A percentile compares a stretch with the other conserved stretches of the same genome.
Evolutionary conservation across 2,113 vertebrate species (phyloP).

Genomic region (Vulpes lagopus): DNA sequence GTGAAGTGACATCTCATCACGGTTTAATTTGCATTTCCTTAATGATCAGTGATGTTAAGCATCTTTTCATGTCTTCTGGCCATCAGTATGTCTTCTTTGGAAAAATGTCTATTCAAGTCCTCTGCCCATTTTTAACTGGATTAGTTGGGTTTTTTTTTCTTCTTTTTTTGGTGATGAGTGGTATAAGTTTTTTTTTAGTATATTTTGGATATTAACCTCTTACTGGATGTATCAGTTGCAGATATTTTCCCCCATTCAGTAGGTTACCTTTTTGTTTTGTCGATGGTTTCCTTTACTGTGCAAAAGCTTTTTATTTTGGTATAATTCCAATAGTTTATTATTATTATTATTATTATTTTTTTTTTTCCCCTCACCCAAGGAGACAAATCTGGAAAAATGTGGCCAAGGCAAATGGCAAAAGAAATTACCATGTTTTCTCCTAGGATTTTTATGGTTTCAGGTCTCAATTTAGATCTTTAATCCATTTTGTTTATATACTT

Average conservation of each 20-base stretch:
- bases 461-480: not conserved
- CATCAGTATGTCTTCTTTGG: not conserved
- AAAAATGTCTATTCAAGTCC: not conserved
- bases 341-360: not conserved
- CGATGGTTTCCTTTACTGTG: not conserved
- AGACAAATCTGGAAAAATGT: not conserved
- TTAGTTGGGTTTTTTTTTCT: not conserved
- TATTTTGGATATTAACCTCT: not conserved
- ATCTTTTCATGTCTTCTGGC: not conserved
- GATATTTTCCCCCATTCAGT: not conserved
- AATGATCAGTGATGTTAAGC: not conserved
- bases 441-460: not conserved
- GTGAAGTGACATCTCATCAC: not conserved
- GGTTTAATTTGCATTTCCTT: not conserved
- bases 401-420: not conserved
- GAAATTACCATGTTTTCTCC: not conserved
- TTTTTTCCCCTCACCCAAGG: not conserved
- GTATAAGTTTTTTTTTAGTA: not conserved
- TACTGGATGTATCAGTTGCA: not conserved
- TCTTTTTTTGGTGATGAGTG: not conserved
- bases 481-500: not conserved
- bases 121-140: not conserved
- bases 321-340: not conserved
- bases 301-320: not conserved
- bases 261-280: not conserved